Evolutionary conservation across 2,797 vertebrate species (phyloP).

Genomic region (Australoheros facetus): DNA sequence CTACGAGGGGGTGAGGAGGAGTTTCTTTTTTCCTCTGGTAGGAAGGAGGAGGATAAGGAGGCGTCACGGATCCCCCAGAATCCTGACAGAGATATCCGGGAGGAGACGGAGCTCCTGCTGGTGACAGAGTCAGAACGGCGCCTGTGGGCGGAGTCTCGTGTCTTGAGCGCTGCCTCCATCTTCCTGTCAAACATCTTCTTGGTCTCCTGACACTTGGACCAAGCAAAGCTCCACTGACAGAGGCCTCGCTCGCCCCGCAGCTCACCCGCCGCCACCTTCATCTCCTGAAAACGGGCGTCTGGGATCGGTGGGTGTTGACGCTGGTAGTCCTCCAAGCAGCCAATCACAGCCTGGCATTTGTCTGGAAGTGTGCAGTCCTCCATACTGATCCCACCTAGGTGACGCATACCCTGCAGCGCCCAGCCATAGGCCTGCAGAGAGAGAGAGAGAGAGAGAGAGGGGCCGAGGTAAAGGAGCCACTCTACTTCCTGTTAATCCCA

Average conservation of each 20-base stretch:
- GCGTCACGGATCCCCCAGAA: slow-evolving; percentile 70
- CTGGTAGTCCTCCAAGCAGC: slow-evolving; percentile 85
- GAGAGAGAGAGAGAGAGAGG: slow-evolving; percentile 11
- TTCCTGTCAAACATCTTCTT: slow-evolving; percentile 88
- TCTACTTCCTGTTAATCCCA: not conserved
- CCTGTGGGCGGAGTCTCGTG: slow-evolving; percentile 59
- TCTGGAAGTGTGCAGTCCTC: slow-evolving; percentile 83
- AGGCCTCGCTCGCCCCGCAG: slow-evolving; percentile 87
- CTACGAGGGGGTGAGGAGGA: slow-evolving; percentile 10
- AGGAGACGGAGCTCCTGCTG: slow-evolving; percentile 72
- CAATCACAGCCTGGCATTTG: slow-evolving; percentile 79
- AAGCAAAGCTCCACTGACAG: slow-evolving; percentile 89
- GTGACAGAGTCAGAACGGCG: slow-evolving; percentile 64
- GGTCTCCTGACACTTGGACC: slow-evolving; percentile 92
- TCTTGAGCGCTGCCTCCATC: slow-evolving; percentile 83
- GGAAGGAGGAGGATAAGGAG: slow-evolving; percentile 45
- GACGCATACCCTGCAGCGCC: slow-evolving; percentile 89
- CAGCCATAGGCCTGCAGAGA: slow-evolving; percentile 80
- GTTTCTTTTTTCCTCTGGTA: slow-evolving; percentile 18
- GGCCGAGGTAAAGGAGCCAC: not conserved
- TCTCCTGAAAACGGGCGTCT: slow-evolving; percentile 85
- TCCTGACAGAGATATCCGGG: slow-evolving; percentile 57
- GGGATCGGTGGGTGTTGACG: slow-evolving; percentile 84
- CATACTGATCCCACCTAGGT: slow-evolving; percentile 86
- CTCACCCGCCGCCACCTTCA: slow-evolving; percentile 87